Evolutionary conservation across 1,140 invertebrate species (phyloP), one percentile per base, ranked within the genome.

Genomic region (Melitaea cinxia): DNA sequence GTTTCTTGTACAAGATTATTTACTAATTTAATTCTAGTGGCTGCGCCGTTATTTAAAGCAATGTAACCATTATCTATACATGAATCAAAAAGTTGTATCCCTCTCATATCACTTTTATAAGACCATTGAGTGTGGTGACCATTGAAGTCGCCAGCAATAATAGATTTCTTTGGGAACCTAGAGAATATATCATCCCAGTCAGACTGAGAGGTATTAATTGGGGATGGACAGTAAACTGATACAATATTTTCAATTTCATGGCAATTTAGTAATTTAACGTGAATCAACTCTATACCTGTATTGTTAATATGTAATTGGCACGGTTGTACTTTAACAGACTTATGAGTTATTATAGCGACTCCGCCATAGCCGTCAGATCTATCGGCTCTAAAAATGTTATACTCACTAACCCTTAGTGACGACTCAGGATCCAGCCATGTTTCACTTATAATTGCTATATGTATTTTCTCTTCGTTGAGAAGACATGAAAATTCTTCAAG

Each of bases 151-250:
- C 72, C 72, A 5, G 42, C 28, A 15, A 74, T 17, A 15, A 74
- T 12, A 7, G 72, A 54, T 60, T 57, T 60, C 1, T 28, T 10
- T 12, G 15, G 14, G 24, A 24, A 33, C 10, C 23, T n/a, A 15
- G 65, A 42, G 62, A 73, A 70, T 21, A 73, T 15, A 1, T 45
- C 1, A 19, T 75, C 65, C 73, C 70, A 75, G 53, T 76, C 65
- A 4, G 28, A 49, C 30, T 61, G 59, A 9, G 21, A 35, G 7
- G 72, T 72, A 9, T 23, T 19, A 2, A 64, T 26, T 3, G 37
- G 23, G 3, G 68, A 39, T 28, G 69, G 59, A 26, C 72, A 75
- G 35, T 75, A 75, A 4, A 75, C 19, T 6, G 37, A 56, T 6
- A 72, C 23, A 17, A 75, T 55, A 56, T 65, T 53, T 61, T 75